Evolutionary conservation across 2,797 vertebrate genomes (phyloP).

Genomic region (Liparis tanakae): DNA sequence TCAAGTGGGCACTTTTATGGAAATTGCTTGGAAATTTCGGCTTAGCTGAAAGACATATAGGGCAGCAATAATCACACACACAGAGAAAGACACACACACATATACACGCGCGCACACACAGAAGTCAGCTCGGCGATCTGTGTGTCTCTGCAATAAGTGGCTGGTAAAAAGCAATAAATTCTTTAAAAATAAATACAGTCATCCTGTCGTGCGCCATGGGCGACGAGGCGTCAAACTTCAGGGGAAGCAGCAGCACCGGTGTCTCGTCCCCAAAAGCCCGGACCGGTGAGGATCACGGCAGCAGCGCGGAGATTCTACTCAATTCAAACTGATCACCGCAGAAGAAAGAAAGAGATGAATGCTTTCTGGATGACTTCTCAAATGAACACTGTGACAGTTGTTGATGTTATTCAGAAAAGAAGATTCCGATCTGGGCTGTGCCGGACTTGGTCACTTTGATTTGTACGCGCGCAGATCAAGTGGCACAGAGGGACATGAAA

Average conservation of each 20-base stretch:
- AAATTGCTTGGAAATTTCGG: constrained; percentile 70
- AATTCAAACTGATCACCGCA: constrained; percentile 44
- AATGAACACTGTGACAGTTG: constrained; percentile 81
- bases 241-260: constrained; percentile 73
- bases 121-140: constrained; percentile 63
- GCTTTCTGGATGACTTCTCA: constrained; percentile 55
- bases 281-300: constrained; percentile 59
- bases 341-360: constrained; percentile 54
- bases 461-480: constrained; percentile 69
- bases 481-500: constrained; percentile 71
- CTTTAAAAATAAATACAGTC: constrained; percentile 69
- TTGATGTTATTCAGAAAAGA: constrained; percentile 65
- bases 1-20: constrained; percentile 69
- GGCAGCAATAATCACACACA: constrained; percentile 74
- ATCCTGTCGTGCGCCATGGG: constrained; percentile 77
- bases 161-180: constrained; percentile 81
- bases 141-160: constrained; percentile 79
- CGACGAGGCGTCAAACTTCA: constrained; percentile 81
- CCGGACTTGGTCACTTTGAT: constrained; percentile 78
- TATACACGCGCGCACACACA: constrained; percentile 14
- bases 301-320: constrained; percentile 48
- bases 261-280: constrained; percentile 63
- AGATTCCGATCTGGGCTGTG: constrained; percentile 63
- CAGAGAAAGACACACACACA: neutral
- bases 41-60: constrained; percentile 61